phyloP scores from a whole-genome alignment of 2,113 vertebrate genomes.

The Toxotes chatareus region DNA sequence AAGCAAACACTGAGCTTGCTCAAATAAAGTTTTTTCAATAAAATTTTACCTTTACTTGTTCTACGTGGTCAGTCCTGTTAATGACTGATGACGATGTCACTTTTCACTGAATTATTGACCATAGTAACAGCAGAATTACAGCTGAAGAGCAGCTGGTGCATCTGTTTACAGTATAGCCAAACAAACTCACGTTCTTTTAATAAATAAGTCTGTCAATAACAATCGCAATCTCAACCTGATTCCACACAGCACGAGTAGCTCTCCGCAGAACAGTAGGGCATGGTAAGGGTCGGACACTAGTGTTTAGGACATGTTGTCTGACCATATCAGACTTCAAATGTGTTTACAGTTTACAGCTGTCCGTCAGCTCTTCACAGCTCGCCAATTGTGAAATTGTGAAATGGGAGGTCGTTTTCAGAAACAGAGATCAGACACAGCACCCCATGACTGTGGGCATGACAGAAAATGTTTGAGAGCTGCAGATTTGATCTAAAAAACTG shows the following conservation, averaged over 20 bases:
- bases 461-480: background rate
- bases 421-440: background rate
- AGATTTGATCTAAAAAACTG: background rate
- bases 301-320: background rate
- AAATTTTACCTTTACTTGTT: background rate
- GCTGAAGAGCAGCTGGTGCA: background rate
- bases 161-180: background rate
- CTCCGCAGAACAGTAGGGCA: background rate
- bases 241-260: background rate
- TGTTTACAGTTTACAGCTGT: background rate
- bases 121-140: background rate
- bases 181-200: background rate
- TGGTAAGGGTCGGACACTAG: background rate
- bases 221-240: background rate
- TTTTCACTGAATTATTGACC: background rate
- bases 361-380: background rate
- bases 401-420: background rate
- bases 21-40: background rate
- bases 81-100: background rate
- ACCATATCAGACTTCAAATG: too few species aligned
- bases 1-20: too few species aligned
- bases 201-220: background rate
- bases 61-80: background rate
- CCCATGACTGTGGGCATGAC: background rate
- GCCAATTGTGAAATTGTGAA: background rate